A percentile compares a stretch with the other conserved stretches of the same genome.
Evolutionary conservation across 2,113 vertebrate genomes (phyloP).

Genomic region (Tenebrosternarchus preto): DNA sequence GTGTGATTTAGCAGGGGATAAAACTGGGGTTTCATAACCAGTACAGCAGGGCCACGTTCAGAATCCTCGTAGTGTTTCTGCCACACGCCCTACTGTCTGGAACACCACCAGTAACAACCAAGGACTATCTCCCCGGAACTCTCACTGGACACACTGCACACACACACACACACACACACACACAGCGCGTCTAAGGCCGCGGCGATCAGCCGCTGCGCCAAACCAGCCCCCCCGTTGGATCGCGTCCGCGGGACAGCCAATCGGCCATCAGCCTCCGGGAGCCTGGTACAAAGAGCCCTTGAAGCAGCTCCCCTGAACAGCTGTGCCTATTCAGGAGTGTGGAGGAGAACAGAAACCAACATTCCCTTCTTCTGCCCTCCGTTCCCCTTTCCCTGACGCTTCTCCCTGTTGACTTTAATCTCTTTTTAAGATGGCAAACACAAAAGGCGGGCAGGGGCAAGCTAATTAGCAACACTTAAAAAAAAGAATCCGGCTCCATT

Average conservation of each 20-base stretch:
- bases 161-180: no score
- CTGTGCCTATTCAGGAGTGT: constrained; percentile 30
- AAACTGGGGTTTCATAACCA: constrained; percentile 31
- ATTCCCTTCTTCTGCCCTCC: constrained; percentile 69
- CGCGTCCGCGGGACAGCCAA: constrained; percentile 22
- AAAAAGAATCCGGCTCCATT: constrained; percentile 73
- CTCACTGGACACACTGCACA: no score
- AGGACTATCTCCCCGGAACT: no score
- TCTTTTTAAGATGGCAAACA: constrained; percentile 76
- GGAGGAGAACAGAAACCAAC: constrained; percentile 53
- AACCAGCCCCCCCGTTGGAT: constrained; percentile 42
- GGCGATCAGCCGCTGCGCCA: neutral
- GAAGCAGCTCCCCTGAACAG: constrained; percentile 18
- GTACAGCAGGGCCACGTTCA: constrained; percentile 13
- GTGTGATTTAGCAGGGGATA: constrained; percentile 57
- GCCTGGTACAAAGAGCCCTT: constrained; percentile 29
- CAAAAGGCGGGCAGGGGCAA: constrained; percentile 73
- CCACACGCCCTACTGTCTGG: no score
- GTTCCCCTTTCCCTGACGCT: constrained; percentile 53
- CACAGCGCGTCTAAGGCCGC: neutral
- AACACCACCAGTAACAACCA: no score
- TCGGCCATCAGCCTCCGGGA: constrained; percentile 31
- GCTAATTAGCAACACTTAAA: constrained; percentile 82
- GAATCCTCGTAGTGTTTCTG: neutral
- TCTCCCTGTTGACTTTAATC: constrained; percentile 79